A percentile compares a stretch with the other conserved stretches of the same genome.
phyloP scores from a whole-genome alignment of 2,797 vertebrate genomes.

The Sylvilagus floridanus region DNA sequence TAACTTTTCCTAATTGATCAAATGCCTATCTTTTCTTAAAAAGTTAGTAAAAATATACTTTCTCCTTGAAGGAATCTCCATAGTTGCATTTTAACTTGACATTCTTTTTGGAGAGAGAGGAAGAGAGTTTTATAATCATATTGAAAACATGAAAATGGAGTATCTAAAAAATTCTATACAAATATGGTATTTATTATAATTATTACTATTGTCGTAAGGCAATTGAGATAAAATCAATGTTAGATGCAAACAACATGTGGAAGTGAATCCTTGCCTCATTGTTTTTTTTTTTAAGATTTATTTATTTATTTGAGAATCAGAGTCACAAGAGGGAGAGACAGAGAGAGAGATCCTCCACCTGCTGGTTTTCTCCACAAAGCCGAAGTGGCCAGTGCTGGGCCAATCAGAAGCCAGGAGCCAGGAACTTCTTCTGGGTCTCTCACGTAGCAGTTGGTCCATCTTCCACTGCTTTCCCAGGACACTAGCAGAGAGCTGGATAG shows the following conservation, averaged over 20 bases:
- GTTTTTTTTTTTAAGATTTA: not conserved
- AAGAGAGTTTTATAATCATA: not conserved
- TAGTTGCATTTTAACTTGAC: not conserved
- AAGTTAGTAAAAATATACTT: not conserved
- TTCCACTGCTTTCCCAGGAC: too few species aligned
- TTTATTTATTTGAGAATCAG: too few species aligned
- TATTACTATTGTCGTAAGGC: not conserved
- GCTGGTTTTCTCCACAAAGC: too few species aligned
- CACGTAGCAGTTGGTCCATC: too few species aligned
- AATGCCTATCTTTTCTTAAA: conserved; percentile 29
- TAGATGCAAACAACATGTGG: not conserved
- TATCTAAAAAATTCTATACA: not conserved
- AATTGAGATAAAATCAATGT: not conserved
- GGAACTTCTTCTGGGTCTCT: too few species aligned
- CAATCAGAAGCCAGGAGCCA: too few species aligned
- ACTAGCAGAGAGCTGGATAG: too few species aligned
- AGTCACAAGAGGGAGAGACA: too few species aligned
- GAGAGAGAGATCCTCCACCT: too few species aligned
- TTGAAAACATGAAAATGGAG: conserved; percentile 20
- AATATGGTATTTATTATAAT: not conserved
- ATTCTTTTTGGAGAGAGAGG: not conserved
- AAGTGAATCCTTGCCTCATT: not conserved
- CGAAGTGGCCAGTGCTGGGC: too few species aligned
- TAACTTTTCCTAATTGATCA: not conserved
- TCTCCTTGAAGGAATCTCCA: not conserved